A percentile compares a stretch with the other conserved stretches of the same genome.
Conservation (phyloP, 2,113 vertebrate species). For the Rhynchomys soricoides region DNA sequence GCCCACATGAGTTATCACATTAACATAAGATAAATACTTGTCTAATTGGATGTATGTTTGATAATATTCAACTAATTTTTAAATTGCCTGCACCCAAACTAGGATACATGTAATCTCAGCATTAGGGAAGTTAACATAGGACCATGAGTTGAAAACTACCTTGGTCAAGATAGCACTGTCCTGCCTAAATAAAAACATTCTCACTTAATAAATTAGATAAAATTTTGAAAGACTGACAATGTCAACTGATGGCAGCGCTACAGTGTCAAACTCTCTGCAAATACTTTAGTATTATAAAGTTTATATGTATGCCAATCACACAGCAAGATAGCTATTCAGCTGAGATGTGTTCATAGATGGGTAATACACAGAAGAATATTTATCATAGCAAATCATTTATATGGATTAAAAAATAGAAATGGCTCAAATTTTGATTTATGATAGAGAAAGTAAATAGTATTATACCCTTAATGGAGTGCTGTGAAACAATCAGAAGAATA, state of each 20-base stretch:
- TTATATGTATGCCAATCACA: neutral
- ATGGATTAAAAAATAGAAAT: constrained; percentile 5
- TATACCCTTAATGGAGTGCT: neutral
- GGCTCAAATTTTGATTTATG: neutral
- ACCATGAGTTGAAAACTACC: neutral
- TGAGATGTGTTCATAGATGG: neutral
- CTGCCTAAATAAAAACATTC: neutral
- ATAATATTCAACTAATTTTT: neutral
- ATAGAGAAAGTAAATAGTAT: neutral
- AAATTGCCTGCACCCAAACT: neutral
- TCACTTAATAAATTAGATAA: neutral
- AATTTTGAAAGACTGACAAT: neutral
- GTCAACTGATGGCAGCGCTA: neutral
- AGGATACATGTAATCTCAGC: neutral
- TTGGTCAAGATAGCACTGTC: neutral
- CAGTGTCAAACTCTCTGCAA: neutral
- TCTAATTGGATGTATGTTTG: neutral
- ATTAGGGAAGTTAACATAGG: neutral
- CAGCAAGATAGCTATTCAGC: neutral
- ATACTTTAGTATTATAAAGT: neutral
- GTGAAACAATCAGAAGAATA: neutral
- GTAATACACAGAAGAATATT: neutral
- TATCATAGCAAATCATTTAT: neutral
- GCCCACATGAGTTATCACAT: neutral
- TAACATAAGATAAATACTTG: neutral